Conservation (phyloP, 2,888 invertebrate genomes). For the Xanthia togata region DNA sequence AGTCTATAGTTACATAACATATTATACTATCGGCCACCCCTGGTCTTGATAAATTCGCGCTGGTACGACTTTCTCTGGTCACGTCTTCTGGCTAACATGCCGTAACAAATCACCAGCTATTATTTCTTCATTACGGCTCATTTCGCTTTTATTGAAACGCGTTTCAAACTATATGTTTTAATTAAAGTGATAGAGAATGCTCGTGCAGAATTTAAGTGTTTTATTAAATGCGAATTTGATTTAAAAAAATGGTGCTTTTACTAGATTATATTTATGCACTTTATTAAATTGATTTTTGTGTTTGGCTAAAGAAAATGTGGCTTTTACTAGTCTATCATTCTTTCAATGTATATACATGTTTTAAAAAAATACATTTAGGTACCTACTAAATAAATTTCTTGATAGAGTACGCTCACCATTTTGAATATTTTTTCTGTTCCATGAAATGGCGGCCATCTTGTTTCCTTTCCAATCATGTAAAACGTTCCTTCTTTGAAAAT, state of each 20-base stretch:
- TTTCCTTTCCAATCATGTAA: conserved; percentile 31
- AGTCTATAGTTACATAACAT: conserved; percentile 35
- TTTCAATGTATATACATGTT: background rate
- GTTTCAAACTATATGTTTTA: conserved; percentile 52
- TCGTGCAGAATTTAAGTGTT: conserved; percentile 20
- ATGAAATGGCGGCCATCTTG: background rate
- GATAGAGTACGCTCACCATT: background rate
- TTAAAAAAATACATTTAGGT: background rate
- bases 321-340: background rate
- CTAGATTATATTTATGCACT: background rate
- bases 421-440: background rate
- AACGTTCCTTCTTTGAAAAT: conserved; percentile 10
- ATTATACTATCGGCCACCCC: conserved; percentile 64
- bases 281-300: background rate
- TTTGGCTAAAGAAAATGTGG: background rate
- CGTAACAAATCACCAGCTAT: conserved; percentile 68
- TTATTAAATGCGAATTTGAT: conserved; percentile 22
- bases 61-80: conserved; percentile 82
- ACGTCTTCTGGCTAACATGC: conserved; percentile 69
- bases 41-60: conserved; percentile 77
- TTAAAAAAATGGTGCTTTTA: background rate
- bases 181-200: conserved; percentile 43
- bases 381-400: background rate
- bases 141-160: conserved; percentile 58
- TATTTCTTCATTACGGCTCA: conserved; percentile 59